Evolutionary conservation across 2,113 vertebrate species (phyloP), one percentile per base, ranked within the genome.

Genomic region (Andinoacara biseriatus): DNA sequence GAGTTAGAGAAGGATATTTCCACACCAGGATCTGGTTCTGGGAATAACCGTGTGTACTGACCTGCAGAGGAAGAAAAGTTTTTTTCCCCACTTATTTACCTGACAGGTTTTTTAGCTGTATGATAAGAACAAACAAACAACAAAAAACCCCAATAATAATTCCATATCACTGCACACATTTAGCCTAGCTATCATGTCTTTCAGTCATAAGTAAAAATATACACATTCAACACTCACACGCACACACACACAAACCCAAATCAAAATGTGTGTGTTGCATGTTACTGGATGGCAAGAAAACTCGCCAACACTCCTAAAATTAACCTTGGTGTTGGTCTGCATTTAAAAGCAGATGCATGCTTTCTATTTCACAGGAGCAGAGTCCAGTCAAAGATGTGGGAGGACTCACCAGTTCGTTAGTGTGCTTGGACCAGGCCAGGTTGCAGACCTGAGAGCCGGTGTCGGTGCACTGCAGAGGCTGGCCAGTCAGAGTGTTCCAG

Each of bases 11-110:
- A 0, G 98, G 98, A 89, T 99, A 99, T 82, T 99, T 99, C 98
- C 98, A 99, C 80, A 99, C 98, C 0, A 99, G 96, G 92, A 99
- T 99, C 95, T 99, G 98, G 95, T 99, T 99, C 95, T 99, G 98
- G 0, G 98, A 99, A 93, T 99, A 99, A 80, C 98, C 98, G 0
- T 99, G 98, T 5, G 98, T 99, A 94, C 98, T 99, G 87, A 99
- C 98, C 98, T 99, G 89, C 2, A 78, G 57, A 60, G 29, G 10
- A 80, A 65, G 67, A 13, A 52, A 10, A 63, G 9, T 38, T 38
- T 38, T 22, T 58, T 26, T 61, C 54, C 29, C 15, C 7, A 56
- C 3, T 22, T 4, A 49, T 33, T 67, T 20, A 35, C 13, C 17
- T 40, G 15, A 26, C 11, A 40, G 20, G 54, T 33, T 49, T 5